phyloP scores from a whole-genome alignment of 2,113 vertebrate species.

The Anas platyrhynchos region DNA sequence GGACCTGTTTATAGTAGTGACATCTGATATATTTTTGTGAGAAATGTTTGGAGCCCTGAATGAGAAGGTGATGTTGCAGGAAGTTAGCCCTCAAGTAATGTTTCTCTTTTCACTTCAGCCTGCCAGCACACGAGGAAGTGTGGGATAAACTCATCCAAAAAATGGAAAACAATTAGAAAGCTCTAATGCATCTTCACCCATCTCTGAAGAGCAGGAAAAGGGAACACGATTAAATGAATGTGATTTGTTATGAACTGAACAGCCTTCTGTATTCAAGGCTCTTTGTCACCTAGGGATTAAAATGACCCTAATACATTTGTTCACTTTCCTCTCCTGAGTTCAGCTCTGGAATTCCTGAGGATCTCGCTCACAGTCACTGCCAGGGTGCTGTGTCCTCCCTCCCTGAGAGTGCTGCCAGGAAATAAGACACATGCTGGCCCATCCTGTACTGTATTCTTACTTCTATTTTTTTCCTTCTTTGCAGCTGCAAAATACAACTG shows the following conservation, averaged over 20 bases:
- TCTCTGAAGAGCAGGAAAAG: neutral
- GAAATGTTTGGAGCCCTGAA: neutral
- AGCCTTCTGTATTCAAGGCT: neutral
- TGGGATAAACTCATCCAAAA: neutral
- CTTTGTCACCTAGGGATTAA: neutral
- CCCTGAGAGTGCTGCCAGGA: neutral
- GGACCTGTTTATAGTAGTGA: neutral
- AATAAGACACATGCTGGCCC: conserved; percentile 22
- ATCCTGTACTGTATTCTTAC: conserved; percentile 36
- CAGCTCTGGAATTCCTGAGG: neutral
- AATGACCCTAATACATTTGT: neutral
- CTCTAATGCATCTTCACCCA: neutral
- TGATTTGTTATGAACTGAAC: neutral
- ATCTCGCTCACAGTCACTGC: neutral
- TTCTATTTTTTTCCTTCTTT: conserved; percentile 59
- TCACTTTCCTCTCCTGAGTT: neutral
- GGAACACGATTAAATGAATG: neutral
- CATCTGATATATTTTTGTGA: neutral
- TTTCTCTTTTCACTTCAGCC: neutral
- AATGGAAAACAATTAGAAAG: neutral
- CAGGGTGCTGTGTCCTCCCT: neutral
- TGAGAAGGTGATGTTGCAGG: neutral
- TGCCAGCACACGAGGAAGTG: neutral
- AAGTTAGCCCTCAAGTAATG: neutral
- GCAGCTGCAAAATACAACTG: conserved; percentile 59